Evolutionary conservation across 64 coral and sea anemone genomes (phyloP).

Genomic region (Acropora tenuis): DNA sequence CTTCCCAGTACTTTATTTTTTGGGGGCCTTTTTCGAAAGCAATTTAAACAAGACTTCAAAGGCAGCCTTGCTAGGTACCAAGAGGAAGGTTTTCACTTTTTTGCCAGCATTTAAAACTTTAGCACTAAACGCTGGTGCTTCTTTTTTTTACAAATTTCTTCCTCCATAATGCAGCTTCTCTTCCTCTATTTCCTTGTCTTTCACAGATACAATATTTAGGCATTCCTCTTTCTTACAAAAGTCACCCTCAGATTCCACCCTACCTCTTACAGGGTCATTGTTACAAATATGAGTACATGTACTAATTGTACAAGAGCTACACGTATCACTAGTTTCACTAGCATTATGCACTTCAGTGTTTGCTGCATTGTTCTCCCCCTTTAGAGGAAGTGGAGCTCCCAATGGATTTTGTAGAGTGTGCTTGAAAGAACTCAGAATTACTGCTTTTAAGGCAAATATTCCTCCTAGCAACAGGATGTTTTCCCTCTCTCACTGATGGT

Average conservation of each 20-base stretch:
- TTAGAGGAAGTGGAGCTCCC: conserved; percentile 1
- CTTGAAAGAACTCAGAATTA: not conserved
- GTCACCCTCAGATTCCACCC: conserved; percentile 32
- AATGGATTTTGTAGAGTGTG: not conserved
- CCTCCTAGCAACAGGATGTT: not conserved
- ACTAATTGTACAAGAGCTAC: not conserved
- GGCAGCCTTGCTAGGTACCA: conserved; percentile 34
- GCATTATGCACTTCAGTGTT: not conserved
- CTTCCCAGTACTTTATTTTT: conserved; percentile 42
- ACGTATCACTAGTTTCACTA: not conserved
- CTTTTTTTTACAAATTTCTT: conserved; percentile 56
- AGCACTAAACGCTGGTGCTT: conserved; percentile 20
- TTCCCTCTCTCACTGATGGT: not conserved
- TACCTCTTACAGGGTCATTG: not conserved
- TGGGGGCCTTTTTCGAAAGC: conserved; percentile 47
- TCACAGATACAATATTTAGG: conserved; percentile 43
- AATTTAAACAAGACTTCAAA: conserved; percentile 42
- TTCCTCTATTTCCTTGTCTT: conserved; percentile 50
- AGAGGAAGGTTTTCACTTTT: conserved; percentile 49
- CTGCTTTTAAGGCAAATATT: not conserved
- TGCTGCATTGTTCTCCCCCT: not conserved
- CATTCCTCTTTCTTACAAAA: conserved; percentile 32
- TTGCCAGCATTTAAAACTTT: conserved; percentile 60
- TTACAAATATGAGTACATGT: conserved; percentile 18
- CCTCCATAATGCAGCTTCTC: conserved; percentile 53